Percentiles rank a stretch among this genome's conserved stretches.
Evolutionary conservation across 2,797 vertebrate species (phyloP).

Genomic region (Chanos chanos): DNA sequence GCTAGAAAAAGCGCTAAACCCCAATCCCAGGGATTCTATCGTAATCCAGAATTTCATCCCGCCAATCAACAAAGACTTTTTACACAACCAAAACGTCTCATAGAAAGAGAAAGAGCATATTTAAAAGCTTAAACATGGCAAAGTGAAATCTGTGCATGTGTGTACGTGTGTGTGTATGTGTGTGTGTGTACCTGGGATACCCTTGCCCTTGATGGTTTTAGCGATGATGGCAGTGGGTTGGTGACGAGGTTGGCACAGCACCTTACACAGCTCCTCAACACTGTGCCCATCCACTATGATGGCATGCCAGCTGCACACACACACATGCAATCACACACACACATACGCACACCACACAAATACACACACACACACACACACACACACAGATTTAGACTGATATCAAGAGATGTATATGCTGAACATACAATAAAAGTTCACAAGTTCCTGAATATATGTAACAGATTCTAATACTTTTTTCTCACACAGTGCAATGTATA

Average conservation of each 20-base stretch:
- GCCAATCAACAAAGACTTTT: background rate
- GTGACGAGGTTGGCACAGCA: constrained; percentile 83
- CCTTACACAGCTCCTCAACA: constrained; percentile 93
- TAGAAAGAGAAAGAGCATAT: too few relatives aligned
- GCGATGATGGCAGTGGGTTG: constrained; percentile 91
- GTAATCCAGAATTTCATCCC: background rate
- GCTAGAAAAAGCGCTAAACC: background rate
- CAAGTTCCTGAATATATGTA: too few relatives aligned
- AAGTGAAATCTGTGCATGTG: background rate
- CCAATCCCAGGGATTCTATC: background rate
- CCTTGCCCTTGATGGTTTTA: constrained; percentile 91
- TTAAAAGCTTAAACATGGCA: too few relatives aligned
- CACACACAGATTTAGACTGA: too few relatives aligned
- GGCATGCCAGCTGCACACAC: constrained; percentile 78
- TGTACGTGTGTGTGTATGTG: too few relatives aligned
- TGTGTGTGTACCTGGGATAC: constrained; percentile 88
- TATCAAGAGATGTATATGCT: too few relatives aligned
- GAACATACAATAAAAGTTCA: too few relatives aligned
- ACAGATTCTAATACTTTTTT: too few relatives aligned
- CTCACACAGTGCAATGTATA: too few relatives aligned
- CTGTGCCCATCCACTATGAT: constrained; percentile 94
- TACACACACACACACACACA: too few relatives aligned
- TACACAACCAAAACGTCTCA: too few relatives aligned
- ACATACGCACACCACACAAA: too few relatives aligned
- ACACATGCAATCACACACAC: constrained; percentile 7